Base-by-base conservation (phyloP, 2,113 vertebrate genomes). In the Columbina picui region DNA sequence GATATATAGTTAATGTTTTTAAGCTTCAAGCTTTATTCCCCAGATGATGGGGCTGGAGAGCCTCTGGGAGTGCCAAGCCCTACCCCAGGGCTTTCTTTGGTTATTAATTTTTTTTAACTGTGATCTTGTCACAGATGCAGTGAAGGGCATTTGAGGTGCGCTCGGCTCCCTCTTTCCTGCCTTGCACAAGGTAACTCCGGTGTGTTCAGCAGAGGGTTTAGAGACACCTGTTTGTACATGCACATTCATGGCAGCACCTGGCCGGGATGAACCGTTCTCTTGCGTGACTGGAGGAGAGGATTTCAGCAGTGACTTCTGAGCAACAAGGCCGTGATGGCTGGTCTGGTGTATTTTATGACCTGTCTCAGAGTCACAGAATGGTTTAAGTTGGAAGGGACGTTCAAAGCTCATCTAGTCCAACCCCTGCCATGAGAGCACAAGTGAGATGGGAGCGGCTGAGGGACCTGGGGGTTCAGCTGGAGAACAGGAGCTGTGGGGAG, bases 1-100 rank as follows among this genome's bases (percentile, higher is more conserved):
- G 25, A 36, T 59, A n/a, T 10, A 16, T 2, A 5, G 8, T 38
- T 8, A 22, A 16, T 0, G 6, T 5, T 12, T 39, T 1, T 14
- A 25, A 47, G 23, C 32, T 47, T 15, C 7, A 6, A 2, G 0
- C 30, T 32, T 27, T 38, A 12, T 34, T 25, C 38, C 29, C 23
- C 18, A 5, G 25, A 1, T 23, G 2, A 8, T 9, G 29, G 22
- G 70, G 39, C 27, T 63, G 49, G 26, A 60, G 15, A 5, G n/a
- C 12, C 36, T 55, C n/a, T 18, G 20, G 32, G 36, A 12, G 10
- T 3, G 12, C n/a, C 18, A 5, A 19, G 17, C 19, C 18, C 21
- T 45, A 34, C 23, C 27, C 41, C 9, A 6, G 21, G 8, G 38
- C 2, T 14, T 27, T 19, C 55, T 38, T 15, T 4, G 16, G n/a